Percentiles rank a stretch among this genome's conserved stretches.
Conservation (phyloP, 2,113 vertebrate genomes). For the Prolemur simus region DNA sequence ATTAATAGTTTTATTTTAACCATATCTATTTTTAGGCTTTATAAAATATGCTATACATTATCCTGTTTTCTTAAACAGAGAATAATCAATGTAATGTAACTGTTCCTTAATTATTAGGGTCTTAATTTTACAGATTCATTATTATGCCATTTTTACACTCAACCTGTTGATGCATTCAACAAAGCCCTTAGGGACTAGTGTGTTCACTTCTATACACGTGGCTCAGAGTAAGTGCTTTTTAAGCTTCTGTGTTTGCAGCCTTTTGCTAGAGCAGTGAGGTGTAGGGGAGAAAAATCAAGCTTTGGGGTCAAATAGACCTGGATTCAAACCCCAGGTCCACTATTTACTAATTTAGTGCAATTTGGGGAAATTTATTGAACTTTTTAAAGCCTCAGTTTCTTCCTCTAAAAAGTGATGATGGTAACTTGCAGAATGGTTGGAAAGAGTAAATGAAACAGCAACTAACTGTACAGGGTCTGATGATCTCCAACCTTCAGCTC, state of each 20-base stretch:
- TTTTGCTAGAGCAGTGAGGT: not conserved
- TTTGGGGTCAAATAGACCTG: not conserved
- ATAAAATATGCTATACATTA: not conserved
- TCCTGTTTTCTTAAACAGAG: constrained; percentile 7
- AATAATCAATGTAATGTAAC: not conserved
- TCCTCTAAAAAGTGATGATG: not conserved
- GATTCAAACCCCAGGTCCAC: not conserved
- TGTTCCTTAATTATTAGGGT: not conserved
- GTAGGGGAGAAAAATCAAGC: not conserved
- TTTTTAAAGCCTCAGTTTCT: not conserved
- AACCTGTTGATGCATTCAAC: not conserved
- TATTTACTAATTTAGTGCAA: not conserved
- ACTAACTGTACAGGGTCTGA: not conserved
- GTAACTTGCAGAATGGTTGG: not conserved
- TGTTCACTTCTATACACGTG: not conserved
- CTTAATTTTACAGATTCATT: not conserved
- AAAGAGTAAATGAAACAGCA: not conserved
- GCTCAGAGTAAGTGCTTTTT: not conserved
- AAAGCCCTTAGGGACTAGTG: not conserved
- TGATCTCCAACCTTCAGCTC: not conserved
- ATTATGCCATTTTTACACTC: not conserved
- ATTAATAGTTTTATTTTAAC: constrained; percentile 7
- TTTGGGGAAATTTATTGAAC: not conserved
- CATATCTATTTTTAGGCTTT: not conserved
- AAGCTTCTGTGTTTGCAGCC: not conserved